Conservation (phyloP, 2,797 vertebrate species). For the Schizothorax lantsangensis region DNA sequence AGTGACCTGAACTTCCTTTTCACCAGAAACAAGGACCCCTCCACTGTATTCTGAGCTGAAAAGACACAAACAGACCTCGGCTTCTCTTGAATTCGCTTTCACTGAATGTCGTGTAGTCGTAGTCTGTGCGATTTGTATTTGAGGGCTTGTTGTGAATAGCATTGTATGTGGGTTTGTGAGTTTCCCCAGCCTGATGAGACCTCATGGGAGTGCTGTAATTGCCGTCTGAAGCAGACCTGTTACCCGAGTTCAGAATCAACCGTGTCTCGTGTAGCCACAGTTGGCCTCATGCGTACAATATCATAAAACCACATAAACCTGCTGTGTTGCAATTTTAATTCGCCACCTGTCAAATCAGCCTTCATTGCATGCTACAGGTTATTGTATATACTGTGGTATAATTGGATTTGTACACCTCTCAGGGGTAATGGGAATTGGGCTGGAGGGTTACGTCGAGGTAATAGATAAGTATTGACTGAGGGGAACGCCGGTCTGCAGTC, state of each 20-base stretch:
- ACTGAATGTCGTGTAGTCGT: not conserved
- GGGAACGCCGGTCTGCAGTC: not conserved
- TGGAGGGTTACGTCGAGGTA: slow-evolving; percentile 24
- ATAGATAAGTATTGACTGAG: slow-evolving; percentile 11
- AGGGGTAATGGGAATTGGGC: slow-evolving; percentile 32
- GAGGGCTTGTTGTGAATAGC: slow-evolving; percentile 11
- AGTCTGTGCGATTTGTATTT: slow-evolving; percentile 9
- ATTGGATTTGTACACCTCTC: slow-evolving; percentile 31
- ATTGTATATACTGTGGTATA: slow-evolving; percentile 29
- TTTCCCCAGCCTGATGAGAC: slow-evolving; percentile 1
- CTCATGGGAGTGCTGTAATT: slow-evolving; percentile 33
- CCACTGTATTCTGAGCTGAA: slow-evolving; percentile 20
- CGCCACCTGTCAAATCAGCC: slow-evolving; percentile 13
- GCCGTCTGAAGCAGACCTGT: not conserved
- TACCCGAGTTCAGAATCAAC: not conserved
- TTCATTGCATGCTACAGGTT: not conserved
- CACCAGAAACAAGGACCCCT: slow-evolving; percentile 2
- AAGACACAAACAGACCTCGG: slow-evolving; percentile 1
- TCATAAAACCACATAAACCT: not conserved
- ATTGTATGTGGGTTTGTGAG: not conserved
- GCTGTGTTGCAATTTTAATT: slow-evolving; percentile 38
- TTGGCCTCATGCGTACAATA: not conserved
- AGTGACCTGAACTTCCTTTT: slow-evolving; percentile 8
- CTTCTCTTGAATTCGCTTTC: not conserved
- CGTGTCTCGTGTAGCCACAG: not conserved